These are phyloP conservation scores for Lysandra bellargus DNA, from an alignment of 2,888 invertebrate species.

Conservation along the genomic window DNA sequence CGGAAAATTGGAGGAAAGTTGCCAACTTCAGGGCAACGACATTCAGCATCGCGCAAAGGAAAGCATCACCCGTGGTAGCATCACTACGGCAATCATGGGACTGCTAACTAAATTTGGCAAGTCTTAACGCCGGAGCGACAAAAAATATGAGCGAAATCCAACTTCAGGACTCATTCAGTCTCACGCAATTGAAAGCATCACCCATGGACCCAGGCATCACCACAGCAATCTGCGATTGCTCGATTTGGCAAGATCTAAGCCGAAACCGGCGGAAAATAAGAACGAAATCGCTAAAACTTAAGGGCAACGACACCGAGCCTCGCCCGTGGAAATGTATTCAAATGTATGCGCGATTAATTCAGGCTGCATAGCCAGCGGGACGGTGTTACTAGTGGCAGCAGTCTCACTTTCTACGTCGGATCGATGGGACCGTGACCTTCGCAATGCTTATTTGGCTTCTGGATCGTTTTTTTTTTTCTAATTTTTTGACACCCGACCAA, in stretches of 20 bases:
- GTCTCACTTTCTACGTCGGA: conserved; percentile 80
- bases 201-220: background rate
- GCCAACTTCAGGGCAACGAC: conserved; percentile 77
- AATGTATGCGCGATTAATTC: conserved; percentile 82
- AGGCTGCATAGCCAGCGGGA: conserved; percentile 80
- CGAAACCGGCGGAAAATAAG: conserved; percentile 37
- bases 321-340: conserved; percentile 71
- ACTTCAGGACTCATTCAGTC: conserved; percentile 75
- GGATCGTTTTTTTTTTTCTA: conserved; percentile 62
- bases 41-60: conserved; percentile 58
- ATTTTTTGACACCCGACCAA: conserved; percentile 25
- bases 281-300: conserved; percentile 77
- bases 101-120: background rate
- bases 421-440: conserved; percentile 81
- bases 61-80: background rate
- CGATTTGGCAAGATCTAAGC: background rate
- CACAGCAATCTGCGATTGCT: background rate
- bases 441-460: conserved; percentile 71
- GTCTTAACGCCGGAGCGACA: background rate
- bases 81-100: background rate
- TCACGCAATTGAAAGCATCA: conserved; percentile 44
- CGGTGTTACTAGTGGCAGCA: conserved; percentile 80
- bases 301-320: conserved; percentile 76
- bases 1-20: conserved; percentile 60
- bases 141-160: conserved; percentile 65